These are phyloP conservation scores for Monodelphis domestica DNA, from an alignment of 2,797 vertebrate genomes.

Conservation along the genomic window DNA sequence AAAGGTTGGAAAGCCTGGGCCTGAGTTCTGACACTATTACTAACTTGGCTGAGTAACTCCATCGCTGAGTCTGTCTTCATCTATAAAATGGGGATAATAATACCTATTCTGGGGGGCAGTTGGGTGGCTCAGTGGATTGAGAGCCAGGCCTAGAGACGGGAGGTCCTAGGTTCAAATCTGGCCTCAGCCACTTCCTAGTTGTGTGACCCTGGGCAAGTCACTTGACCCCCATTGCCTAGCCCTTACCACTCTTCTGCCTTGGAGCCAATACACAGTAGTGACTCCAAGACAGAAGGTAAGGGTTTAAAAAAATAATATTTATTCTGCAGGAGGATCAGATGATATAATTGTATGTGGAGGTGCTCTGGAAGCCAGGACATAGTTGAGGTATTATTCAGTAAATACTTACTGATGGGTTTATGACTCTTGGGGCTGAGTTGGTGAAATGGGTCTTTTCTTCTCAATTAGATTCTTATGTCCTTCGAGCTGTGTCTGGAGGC, in stretches of 20 bases:
- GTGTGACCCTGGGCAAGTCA: too few relatives aligned
- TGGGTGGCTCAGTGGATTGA: too few relatives aligned
- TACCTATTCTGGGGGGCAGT: too few relatives aligned
- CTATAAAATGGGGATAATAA: background rate
- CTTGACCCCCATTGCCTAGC: too few relatives aligned
- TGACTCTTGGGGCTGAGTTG: background rate
- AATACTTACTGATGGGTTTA: background rate
- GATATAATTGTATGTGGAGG: background rate
- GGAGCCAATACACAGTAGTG: too few relatives aligned
- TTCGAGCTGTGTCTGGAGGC: background rate
- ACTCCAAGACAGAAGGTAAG: too few relatives aligned
- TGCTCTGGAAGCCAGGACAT: background rate
- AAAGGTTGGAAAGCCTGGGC: background rate
- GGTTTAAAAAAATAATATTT: too few relatives aligned
- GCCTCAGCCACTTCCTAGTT: too few relatives aligned
- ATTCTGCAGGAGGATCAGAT: background rate
- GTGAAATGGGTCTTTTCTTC: background rate
- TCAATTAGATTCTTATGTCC: background rate
- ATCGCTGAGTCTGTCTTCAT: background rate
- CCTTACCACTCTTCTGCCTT: too few relatives aligned
- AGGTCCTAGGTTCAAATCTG: too few relatives aligned
- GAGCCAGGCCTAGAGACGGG: too few relatives aligned
- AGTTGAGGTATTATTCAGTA: background rate
- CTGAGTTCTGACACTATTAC: background rate
- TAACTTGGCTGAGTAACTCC: background rate